Evolutionary conservation across 2,797 vertebrate species (phyloP).

Genomic region (Psittacula echo): DNA sequence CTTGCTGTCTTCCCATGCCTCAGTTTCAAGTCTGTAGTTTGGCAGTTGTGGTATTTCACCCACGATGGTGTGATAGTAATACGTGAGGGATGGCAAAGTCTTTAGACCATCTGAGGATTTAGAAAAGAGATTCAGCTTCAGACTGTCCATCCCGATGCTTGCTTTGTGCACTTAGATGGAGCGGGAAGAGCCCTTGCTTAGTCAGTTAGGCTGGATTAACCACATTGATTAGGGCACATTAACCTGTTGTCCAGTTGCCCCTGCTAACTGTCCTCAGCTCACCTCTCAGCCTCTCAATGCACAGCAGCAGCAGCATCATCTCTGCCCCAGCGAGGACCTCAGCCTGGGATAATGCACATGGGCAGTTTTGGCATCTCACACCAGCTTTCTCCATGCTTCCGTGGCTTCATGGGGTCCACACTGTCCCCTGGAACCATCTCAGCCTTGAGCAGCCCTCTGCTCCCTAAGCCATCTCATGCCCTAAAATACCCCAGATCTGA

Average conservation of each 20-base stretch:
- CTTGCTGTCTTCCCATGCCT: rapidly evolving
- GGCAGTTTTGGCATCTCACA: background rate
- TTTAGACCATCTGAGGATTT: background rate
- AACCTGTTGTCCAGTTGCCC: background rate
- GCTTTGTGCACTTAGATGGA: background rate
- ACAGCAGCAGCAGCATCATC: background rate
- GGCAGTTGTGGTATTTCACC: background rate
- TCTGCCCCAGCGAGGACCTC: background rate
- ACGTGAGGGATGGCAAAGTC: background rate
- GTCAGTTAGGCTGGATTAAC: background rate
- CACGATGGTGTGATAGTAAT: background rate
- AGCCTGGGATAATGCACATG: background rate
- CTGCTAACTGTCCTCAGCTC: background rate
- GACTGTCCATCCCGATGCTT: background rate
- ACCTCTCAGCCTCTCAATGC: rapidly evolving
- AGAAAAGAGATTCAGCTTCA: background rate
- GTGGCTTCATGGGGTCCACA: rapidly evolving
- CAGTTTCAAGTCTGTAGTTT: background rate
- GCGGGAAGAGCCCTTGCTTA: background rate
- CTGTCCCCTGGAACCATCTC: background rate
- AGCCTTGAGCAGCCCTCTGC: background rate
- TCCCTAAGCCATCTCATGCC: background rate
- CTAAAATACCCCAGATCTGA: background rate
- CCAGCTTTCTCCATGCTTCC: background rate
- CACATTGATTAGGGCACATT: rapidly evolving